Base-by-base conservation (phyloP, 2,888 invertebrate genomes). In the Hemistola chrysoprasaria region DNA sequence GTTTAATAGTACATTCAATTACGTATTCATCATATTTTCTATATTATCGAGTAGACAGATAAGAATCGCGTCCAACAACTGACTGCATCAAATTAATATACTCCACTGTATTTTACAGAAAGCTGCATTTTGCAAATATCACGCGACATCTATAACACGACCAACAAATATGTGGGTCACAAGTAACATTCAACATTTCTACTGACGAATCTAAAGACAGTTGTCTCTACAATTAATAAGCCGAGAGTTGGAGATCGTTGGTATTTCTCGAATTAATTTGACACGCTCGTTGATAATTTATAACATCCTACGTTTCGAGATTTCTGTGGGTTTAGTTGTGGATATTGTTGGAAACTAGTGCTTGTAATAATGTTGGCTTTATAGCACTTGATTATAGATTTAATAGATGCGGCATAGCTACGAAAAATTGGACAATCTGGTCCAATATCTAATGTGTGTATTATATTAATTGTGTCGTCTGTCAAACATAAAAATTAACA, bases 191-290 rank as follows among this genome's bases (percentile, higher is more conserved):
- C 39, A 34, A 25, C 42, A 40, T 45, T 39, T 44, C 27, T 30
- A 47, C 44, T 80, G 84, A 85, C 79, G 77, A 75, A 82, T 83
- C 76, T 68, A 65, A 63, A 53, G 71, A 67, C 84, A 82, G 81
- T 74, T 84, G 83, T 78, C 76, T 65, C 57, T 58, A 73, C 83
- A 77, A 85, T 86, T 87, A 86, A 87, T 87, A 83, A 78, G 69
- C 73, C 47, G 51, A 34, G 43, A 50, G 68, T 78, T 81, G 82
- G 83, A 82, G 81, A 69, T 71, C 68, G 66, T 64, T 76, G 63
- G 74, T 80, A 86, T 88, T 89, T 85, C 80, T 72, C 70, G 80
- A 79, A 88, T 88, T 89, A 88, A 89, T 90, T 87, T 89, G 87
- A 87, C 83, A 80, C 75, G 84, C 78, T 77, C 80, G 79, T 78